These are phyloP conservation scores for Petrocephalus sullivani DNA, from an alignment of 2,797 vertebrate genomes.

Conservation along the genomic window DNA sequence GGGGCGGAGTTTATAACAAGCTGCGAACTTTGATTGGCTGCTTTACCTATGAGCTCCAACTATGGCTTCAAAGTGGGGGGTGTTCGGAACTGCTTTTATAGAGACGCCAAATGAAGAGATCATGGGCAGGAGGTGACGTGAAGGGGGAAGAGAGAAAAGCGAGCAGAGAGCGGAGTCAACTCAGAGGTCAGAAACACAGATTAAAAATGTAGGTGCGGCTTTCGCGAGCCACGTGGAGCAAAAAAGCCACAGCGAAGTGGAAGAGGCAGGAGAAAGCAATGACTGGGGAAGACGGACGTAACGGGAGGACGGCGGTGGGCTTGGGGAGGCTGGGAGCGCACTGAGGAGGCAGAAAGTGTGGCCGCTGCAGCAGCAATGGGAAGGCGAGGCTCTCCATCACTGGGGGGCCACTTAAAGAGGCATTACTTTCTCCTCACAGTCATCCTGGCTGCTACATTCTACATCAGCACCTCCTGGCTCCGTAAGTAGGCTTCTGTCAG, in stretches of 20 bases:
- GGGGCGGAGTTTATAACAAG: neutral
- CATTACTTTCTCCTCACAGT: conserved; percentile 43
- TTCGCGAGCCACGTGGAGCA: neutral
- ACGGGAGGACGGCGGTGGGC: neutral
- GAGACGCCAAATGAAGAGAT: neutral
- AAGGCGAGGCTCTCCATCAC: neutral
- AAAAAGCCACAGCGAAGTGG: neutral
- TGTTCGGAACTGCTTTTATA: neutral
- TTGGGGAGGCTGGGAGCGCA: neutral
- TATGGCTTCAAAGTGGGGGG: neutral
- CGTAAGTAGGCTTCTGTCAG: conserved; percentile 49
- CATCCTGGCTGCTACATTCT: conserved; percentile 50
- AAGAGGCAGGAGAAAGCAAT: neutral
- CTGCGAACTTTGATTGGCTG: neutral
- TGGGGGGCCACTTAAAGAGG: conserved; percentile 5
- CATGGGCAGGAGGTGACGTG: neutral
- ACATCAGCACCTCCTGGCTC: conserved; percentile 53
- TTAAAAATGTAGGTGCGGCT: neutral
- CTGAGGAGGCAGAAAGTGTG: neutral
- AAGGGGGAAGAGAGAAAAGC: neutral
- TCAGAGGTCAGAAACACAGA: neutral
- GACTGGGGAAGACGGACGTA: neutral
- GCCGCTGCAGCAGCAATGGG: conserved; percentile 37
- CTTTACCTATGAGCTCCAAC: neutral
- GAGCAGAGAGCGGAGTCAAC: neutral